phyloP scores from a whole-genome alignment of 2,888 invertebrate genomes.

The Noctua pronuba region DNA sequence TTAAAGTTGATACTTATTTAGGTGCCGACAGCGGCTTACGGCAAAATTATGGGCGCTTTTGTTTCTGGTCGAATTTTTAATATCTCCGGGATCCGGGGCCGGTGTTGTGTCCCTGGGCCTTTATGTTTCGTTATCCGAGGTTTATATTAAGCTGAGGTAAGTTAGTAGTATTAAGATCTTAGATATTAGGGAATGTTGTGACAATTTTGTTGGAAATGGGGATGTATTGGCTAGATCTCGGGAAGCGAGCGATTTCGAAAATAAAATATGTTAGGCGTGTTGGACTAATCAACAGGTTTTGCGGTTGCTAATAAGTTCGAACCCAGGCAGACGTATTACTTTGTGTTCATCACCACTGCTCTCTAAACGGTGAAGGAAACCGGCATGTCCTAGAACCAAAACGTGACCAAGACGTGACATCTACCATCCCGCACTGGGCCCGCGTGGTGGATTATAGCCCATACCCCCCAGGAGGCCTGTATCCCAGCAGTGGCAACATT shows the following conservation, averaged over 20 bases:
- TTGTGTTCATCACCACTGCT: too few relatives aligned
- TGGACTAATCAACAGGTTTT: not conserved
- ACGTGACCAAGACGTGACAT: too few relatives aligned
- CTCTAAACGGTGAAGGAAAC: too few relatives aligned
- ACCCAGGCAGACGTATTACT: too few relatives aligned
- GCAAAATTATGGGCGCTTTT: slow-evolving; percentile 70
- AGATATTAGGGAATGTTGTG: slow-evolving; percentile 46
- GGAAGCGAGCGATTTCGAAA: not conserved
- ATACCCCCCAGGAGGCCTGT: too few relatives aligned
- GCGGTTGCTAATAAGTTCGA: not conserved
- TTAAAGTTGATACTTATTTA: slow-evolving; percentile 65
- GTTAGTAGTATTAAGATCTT: slow-evolving; percentile 64
- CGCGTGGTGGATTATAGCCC: too few relatives aligned
- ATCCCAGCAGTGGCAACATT: too few relatives aligned
- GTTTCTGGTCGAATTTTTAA: slow-evolving; percentile 74
- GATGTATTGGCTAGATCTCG: slow-evolving; percentile 10
- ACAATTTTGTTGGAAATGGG: slow-evolving; percentile 31
- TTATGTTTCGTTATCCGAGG: slow-evolving; percentile 60
- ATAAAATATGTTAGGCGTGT: not conserved
- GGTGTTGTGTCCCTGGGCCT: slow-evolving; percentile 65
- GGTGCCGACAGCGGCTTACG: slow-evolving; percentile 65
- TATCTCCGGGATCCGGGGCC: slow-evolving; percentile 63
- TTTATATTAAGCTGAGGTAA: slow-evolving; percentile 63
- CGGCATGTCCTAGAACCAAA: too few relatives aligned
- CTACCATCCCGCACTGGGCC: too few relatives aligned